Conservation (phyloP, 2,797 vertebrate genomes). For the Melanotaenia pygmaea region DNA sequence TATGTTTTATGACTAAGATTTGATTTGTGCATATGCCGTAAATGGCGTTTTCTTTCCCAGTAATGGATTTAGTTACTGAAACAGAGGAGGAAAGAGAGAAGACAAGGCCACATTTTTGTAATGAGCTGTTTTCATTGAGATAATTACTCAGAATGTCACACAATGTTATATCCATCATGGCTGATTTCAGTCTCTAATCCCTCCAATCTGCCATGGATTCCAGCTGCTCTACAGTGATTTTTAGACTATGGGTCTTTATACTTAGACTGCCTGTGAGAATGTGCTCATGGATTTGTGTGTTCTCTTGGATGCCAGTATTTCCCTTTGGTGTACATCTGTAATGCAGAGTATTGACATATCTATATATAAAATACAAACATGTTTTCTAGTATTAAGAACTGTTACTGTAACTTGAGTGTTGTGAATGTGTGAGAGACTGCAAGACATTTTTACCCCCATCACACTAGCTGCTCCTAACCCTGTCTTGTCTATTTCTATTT, state of each 20-base stretch:
- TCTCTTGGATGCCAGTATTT: slow-evolving; percentile 10
- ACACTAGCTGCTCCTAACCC: slow-evolving; percentile 20
- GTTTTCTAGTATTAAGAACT: slow-evolving; percentile 1
- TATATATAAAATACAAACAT: not conserved
- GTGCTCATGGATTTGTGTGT: slow-evolving; percentile 11
- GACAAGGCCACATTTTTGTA: slow-evolving; percentile 61
- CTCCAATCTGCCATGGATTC: slow-evolving; percentile 70
- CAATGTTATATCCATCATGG: slow-evolving; percentile 72
- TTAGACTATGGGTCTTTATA: slow-evolving; percentile 33
- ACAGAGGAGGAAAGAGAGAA: slow-evolving; percentile 1
- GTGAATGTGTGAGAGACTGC: slow-evolving; percentile 11
- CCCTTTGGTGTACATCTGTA: not conserved
- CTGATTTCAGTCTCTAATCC: slow-evolving; percentile 73
- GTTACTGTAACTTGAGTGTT: slow-evolving; percentile 1
- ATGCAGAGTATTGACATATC: slow-evolving; percentile 10
- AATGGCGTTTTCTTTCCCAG: slow-evolving; percentile 49
- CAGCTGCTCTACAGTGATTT: slow-evolving; percentile 68
- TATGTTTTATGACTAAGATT: slow-evolving; percentile 53
- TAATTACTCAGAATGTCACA: slow-evolving; percentile 80
- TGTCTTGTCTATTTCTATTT: slow-evolving; percentile 33
- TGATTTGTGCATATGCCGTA: slow-evolving; percentile 42
- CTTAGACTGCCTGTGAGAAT: slow-evolving; percentile 22
- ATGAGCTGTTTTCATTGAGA: slow-evolving; percentile 78
- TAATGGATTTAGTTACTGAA: slow-evolving; percentile 61
- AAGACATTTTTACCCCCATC: slow-evolving; percentile 32